Evolutionary conservation across 2,113 vertebrate species (phyloP).

Genomic region (Acrocephalus kingi): DNA sequence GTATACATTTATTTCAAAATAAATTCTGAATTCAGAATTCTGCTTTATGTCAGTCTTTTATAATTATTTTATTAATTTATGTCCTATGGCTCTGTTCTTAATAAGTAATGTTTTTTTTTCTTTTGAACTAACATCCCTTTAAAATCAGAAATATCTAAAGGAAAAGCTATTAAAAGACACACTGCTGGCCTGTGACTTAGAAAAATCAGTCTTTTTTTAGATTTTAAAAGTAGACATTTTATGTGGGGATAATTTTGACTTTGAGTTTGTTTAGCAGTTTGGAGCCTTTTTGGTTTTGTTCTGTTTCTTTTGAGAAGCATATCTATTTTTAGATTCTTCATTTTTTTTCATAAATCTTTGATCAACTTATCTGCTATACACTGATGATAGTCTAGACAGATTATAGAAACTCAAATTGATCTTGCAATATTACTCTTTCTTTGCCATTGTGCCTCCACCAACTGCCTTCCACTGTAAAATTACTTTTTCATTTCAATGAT

Average conservation of each 20-base stretch:
- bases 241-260: not conserved
- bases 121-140: not conserved
- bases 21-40: not conserved
- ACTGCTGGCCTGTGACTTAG: not conserved
- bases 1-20: not conserved
- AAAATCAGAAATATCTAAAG: not conserved
- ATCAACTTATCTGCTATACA: not conserved
- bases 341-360: slow-evolving; percentile 23
- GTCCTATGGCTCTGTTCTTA: not conserved
- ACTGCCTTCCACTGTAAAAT: not conserved
- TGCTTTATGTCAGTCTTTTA: not conserved
- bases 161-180: not conserved
- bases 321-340: not conserved
- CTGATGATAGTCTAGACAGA: not conserved
- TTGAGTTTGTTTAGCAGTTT: not conserved
- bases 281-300: accelerated
- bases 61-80: not conserved
- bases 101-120: not conserved
- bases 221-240: not conserved
- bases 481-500: not conserved
- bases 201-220: not conserved
- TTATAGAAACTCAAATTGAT: not conserved
- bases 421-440: not conserved
- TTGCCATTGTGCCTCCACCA: not conserved
- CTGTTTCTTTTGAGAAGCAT: not conserved